phyloP scores from a whole-genome alignment of 2,797 vertebrate genomes.

The Acanthis flammea region DNA sequence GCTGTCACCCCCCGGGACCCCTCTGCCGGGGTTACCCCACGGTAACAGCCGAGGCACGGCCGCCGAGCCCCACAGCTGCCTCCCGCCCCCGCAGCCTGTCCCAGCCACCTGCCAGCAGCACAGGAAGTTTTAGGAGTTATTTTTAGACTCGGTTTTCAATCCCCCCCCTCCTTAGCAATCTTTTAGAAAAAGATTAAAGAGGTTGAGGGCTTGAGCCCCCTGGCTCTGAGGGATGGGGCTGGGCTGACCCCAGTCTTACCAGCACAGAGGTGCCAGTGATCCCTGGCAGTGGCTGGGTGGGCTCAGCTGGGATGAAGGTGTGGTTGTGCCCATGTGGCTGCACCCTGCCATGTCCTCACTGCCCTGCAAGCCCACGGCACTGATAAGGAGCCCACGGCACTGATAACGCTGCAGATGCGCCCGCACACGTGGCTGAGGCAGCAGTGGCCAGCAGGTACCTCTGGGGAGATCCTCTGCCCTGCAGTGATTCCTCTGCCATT shows the following conservation, averaged over 20 bases:
- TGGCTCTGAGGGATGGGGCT: accelerated
- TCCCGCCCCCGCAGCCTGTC: not conserved
- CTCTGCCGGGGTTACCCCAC: not conserved
- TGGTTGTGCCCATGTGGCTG: not conserved
- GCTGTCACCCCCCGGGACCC: not conserved
- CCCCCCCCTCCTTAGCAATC: not conserved
- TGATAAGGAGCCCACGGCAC: not conserved
- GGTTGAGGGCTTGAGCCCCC: not conserved
- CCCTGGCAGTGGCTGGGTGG: not conserved
- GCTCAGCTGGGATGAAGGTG: not conserved
- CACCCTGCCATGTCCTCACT: not conserved
- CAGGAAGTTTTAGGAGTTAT: slow-evolving; percentile 63
- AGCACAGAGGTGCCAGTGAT: accelerated
- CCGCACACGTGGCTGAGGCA: accelerated
- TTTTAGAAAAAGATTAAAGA: not conserved
- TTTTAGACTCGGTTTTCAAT: not conserved
- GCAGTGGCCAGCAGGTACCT: accelerated
- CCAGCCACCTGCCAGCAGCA: slow-evolving; percentile 50
- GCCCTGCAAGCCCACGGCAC: not conserved
- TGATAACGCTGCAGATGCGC: not conserved
- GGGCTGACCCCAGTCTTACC: not conserved
- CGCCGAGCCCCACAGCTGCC: not conserved
- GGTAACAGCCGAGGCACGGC: accelerated
- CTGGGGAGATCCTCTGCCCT: not conserved
- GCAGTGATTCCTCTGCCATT: not conserved